Conservation (phyloP, 2,797 vertebrate genomes). For the Diplodus puntazzo region DNA sequence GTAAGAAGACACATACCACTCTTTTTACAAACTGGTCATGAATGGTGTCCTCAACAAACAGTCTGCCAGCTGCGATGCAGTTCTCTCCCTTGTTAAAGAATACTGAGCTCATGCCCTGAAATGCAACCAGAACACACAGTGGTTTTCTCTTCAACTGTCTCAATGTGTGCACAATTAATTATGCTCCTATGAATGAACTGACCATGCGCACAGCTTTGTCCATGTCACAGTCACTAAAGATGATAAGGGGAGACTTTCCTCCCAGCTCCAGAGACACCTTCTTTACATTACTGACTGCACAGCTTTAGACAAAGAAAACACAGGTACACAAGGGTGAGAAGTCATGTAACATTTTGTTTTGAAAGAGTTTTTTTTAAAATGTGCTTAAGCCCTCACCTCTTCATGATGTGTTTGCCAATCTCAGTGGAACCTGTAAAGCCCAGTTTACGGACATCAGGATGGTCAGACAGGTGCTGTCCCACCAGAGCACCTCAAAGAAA, state of each 20-base stretch:
- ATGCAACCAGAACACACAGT: neutral
- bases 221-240: constrained; percentile 92
- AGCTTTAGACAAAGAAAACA: constrained; percentile 76
- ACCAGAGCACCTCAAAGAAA: constrained; percentile 83
- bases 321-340: neutral
- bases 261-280: constrained; percentile 93
- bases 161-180: neutral
- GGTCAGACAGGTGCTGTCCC: constrained; percentile 91
- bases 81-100: constrained; percentile 96
- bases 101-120: constrained; percentile 92
- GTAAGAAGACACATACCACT: constrained; percentile 83
- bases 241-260: constrained; percentile 93
- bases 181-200: neutral
- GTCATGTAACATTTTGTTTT: fast-evolving
- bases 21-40: constrained; percentile 89
- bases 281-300: constrained; percentile 91
- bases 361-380: neutral
- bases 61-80: constrained; percentile 91
- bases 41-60: constrained; percentile 90
- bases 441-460: constrained; percentile 90
- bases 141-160: neutral
- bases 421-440: constrained; percentile 93
- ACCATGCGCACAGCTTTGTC: constrained; percentile 92
- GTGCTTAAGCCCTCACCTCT: constrained; percentile 81
- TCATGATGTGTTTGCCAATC: constrained; percentile 94